phyloP scores from a whole-genome alignment of 2,113 vertebrate genomes.

The Grammomys dolichurus region DNA sequence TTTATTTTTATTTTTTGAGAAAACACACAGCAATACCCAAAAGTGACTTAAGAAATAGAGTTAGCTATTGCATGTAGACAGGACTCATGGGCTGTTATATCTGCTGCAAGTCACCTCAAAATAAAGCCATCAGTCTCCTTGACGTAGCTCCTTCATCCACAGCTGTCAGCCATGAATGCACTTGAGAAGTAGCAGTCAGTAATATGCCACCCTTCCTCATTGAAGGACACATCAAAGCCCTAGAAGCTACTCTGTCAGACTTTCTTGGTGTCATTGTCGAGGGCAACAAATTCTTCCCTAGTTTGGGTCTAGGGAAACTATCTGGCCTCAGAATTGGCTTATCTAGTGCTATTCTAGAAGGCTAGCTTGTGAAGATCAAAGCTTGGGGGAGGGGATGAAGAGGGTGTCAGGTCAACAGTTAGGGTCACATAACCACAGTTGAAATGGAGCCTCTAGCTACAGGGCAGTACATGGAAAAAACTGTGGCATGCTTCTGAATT shows the following conservation, averaged over 20 bases:
- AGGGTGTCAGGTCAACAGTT: not conserved
- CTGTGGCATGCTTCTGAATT: fast-evolving
- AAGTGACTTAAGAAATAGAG: not conserved
- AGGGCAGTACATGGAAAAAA: not conserved
- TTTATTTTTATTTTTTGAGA: constrained; percentile 36
- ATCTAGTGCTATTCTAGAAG: not conserved
- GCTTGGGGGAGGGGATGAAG: not conserved
- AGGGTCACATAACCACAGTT: not conserved
- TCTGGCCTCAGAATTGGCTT: not conserved
- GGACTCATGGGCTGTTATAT: not conserved
- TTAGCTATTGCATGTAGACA: not conserved
- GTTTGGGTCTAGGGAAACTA: not conserved
- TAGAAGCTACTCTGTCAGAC: not conserved
- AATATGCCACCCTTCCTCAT: not conserved
- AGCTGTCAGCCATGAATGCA: not conserved
- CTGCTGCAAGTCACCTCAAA: not conserved
- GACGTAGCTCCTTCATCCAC: too few species aligned
- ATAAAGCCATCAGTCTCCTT: not conserved
- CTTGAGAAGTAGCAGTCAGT: not conserved
- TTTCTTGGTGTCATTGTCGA: fast-evolving
- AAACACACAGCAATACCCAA: not conserved
- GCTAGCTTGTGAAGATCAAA: not conserved
- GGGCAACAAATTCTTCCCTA: not conserved
- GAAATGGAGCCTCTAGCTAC: fast-evolving
- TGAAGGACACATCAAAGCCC: not conserved